Conservation (phyloP, 2,797 vertebrate genomes). For the Gymnopithys bicolor region DNA sequence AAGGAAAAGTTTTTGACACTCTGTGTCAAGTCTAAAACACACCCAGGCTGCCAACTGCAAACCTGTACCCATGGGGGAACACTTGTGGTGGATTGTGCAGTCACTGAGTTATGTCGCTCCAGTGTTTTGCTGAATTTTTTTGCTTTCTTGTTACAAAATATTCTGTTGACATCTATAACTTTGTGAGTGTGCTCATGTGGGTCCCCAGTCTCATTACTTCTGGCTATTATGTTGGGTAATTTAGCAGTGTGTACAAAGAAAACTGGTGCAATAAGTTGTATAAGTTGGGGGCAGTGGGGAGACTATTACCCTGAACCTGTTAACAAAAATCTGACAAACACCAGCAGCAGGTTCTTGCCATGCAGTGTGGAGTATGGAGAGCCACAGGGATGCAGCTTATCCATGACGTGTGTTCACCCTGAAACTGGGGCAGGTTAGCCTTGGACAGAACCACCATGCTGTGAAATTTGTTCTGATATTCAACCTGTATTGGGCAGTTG, state of each 20-base stretch:
- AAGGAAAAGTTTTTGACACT: neutral
- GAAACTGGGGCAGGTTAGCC: neutral
- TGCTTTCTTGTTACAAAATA: neutral
- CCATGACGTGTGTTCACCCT: neutral
- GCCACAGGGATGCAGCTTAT: neutral
- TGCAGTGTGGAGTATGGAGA: neutral
- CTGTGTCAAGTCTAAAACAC: neutral
- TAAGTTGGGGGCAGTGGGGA: neutral
- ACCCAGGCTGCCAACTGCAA: neutral
- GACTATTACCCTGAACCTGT: neutral
- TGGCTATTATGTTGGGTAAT: neutral
- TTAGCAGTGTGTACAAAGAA: neutral
- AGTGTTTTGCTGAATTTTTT: neutral
- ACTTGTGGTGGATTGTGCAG: neutral
- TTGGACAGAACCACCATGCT: accelerated
- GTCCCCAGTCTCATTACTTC: neutral
- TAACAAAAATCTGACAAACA: neutral
- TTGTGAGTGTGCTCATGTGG: neutral
- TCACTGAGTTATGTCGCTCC: neutral
- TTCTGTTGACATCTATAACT: neutral
- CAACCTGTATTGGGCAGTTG: neutral
- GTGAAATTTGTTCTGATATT: neutral
- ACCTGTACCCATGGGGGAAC: neutral
- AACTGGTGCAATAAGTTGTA: neutral
- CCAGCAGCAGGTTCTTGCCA: neutral